These are phyloP conservation scores for Gorsachius magnificus DNA, from an alignment of 2,797 vertebrate genomes.

Conservation along the genomic window DNA sequence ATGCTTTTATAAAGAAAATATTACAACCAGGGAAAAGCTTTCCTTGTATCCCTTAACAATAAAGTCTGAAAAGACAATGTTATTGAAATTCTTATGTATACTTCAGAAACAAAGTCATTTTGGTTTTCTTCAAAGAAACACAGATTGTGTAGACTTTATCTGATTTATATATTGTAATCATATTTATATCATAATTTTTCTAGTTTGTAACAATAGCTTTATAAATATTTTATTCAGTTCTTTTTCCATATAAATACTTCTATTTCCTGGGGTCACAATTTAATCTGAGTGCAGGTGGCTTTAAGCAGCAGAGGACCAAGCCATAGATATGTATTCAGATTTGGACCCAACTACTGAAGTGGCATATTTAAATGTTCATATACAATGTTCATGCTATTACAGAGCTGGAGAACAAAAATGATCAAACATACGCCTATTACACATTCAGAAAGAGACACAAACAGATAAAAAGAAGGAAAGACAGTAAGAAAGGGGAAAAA, in stretches of 20 bases:
- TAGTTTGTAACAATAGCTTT: not conserved
- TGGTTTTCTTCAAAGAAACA: not conserved
- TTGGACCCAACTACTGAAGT: not conserved
- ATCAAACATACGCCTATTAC: not conserved
- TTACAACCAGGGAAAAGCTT: not conserved
- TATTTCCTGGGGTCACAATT: slow-evolving; percentile 30
- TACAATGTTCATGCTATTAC: not conserved
- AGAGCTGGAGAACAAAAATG: not conserved
- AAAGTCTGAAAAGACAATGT: not conserved
- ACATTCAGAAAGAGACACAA: not conserved
- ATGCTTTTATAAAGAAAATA: slow-evolving; percentile 47
- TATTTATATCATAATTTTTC: slow-evolving; percentile 43
- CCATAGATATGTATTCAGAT: not conserved
- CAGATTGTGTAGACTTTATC: slow-evolving; percentile 38
- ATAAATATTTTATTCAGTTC: slow-evolving; percentile 45
- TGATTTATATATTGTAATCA: slow-evolving; percentile 23
- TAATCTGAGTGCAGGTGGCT: slow-evolving; percentile 42
- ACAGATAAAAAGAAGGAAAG: not conserved
- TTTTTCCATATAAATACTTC: slow-evolving; percentile 14
- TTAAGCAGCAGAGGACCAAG: not conserved
- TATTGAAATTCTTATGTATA: slow-evolving; percentile 10
- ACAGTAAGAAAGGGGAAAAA: not conserved
- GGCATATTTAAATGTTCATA: not conserved
- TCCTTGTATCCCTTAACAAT: slow-evolving; percentile 12
- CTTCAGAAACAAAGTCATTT: not conserved